Evolutionary conservation across 2,888 invertebrate genomes (phyloP).

Genomic region (Agonopterix subpropinquella): DNA sequence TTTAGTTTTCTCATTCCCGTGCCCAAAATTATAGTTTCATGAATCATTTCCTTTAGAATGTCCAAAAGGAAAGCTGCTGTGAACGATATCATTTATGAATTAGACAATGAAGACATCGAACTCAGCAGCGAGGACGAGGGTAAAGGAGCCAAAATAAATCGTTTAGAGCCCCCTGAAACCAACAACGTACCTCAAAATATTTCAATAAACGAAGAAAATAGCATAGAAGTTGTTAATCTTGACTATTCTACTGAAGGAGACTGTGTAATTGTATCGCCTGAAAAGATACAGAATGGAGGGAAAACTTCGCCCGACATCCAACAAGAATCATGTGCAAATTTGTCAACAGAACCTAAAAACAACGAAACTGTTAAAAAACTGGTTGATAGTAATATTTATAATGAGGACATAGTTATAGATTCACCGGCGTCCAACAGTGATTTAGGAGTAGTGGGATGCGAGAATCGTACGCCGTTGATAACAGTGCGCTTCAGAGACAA

Average conservation of each 20-base stretch:
- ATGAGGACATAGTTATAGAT: conserved; percentile 53
- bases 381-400: conserved; percentile 29
- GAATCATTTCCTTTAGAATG: conserved; percentile 31
- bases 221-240: conserved; percentile 26
- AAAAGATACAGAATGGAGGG: conserved; percentile 52
- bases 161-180: conserved; percentile 24
- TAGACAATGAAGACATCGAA: conserved; percentile 66
- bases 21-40: conserved; percentile 7
- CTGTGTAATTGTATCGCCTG: conserved; percentile 18
- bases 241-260: conserved; percentile 21
- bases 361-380: neutral
- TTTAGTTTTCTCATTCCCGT: neutral
- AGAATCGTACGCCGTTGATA: conserved; percentile 56
- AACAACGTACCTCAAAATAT: conserved; percentile 18
- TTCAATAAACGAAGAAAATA: conserved; percentile 19
- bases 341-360: neutral
- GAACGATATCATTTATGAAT: conserved; percentile 68
- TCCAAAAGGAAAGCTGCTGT: conserved; percentile 61
- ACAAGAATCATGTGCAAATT: neutral
- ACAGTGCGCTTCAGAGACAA: conserved; percentile 63
- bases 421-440: conserved; percentile 51
- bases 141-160: conserved; percentile 50
- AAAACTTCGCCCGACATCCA: conserved; percentile 31
- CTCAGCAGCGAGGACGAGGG: conserved; percentile 63
- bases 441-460: conserved; percentile 51